These are phyloP conservation scores for Caloenas nicobarica DNA, from an alignment of 2,113 vertebrate species.

Conservation along the genomic window DNA sequence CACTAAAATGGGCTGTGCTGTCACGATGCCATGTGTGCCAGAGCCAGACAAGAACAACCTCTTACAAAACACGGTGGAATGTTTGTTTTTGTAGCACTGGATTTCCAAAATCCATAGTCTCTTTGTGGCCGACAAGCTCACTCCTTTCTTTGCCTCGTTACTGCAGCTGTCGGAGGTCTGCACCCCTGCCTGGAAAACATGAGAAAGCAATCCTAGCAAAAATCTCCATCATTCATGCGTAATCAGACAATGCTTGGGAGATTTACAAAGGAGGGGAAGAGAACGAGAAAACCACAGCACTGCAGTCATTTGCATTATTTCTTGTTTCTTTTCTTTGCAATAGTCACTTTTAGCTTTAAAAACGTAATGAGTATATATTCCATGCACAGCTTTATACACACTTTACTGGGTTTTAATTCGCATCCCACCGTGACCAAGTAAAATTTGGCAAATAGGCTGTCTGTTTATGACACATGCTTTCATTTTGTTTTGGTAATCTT, in stretches of 20 bases:
- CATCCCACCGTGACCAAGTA: fast-evolving
- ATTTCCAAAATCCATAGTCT: constrained; percentile 39
- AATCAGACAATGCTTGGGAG: constrained; percentile 13
- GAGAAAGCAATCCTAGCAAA: background rate
- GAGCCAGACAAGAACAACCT: constrained; percentile 6
- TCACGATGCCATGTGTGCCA: background rate
- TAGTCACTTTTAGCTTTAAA: background rate
- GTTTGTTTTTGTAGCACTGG: constrained; percentile 18
- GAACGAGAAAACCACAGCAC: background rate
- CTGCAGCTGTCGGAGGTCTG: constrained; percentile 40
- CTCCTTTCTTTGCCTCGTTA: constrained; percentile 25
- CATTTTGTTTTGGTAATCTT: background rate
- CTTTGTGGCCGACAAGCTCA: background rate
- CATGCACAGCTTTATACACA: background rate
- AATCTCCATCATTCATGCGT: constrained; percentile 9
- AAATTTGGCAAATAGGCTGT: background rate
- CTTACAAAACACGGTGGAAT: background rate
- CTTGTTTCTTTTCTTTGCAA: background rate
- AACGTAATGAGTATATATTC: background rate
- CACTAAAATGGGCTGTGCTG: background rate
- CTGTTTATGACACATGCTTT: background rate
- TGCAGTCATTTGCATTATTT: background rate
- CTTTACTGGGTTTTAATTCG: background rate
- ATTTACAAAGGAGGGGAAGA: background rate
- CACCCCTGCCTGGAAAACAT: constrained; percentile 54